Percentiles rank a stretch among this genome's conserved stretches.
Evolutionary conservation across 2,888 invertebrate genomes (phyloP).

Genomic region (Melinaea marsaeus): DNA sequence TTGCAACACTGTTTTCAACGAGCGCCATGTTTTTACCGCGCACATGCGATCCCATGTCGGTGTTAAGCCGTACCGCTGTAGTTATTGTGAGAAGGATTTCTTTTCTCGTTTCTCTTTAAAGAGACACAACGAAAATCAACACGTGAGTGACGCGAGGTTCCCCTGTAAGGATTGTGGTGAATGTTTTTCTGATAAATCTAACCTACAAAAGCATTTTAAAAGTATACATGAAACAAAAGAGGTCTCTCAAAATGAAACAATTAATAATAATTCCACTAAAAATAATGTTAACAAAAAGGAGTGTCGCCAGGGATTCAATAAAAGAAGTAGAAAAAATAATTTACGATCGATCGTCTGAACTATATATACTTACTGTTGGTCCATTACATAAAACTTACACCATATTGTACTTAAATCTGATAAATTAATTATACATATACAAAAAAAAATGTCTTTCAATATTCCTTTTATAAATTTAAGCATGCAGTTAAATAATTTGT

Average conservation of each 20-base stretch:
- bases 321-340: too few species aligned
- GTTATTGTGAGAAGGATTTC: conserved; percentile 31
- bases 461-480: too few species aligned
- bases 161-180: conserved; percentile 29
- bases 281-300: too few species aligned
- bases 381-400: too few species aligned
- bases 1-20: conserved; percentile 19
- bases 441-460: too few species aligned
- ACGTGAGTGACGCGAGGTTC: conserved; percentile 22
- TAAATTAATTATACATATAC: too few species aligned
- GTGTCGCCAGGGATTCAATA: too few species aligned
- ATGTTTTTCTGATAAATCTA: conserved; percentile 23
- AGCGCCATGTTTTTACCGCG: conserved; percentile 9
- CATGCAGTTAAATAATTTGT: too few species aligned
- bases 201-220: conserved; percentile 22
- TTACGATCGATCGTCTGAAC: too few species aligned
- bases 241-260: neutral
- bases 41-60: conserved; percentile 27
- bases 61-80: conserved; percentile 25
- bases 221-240: conserved; percentile 20
- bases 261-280: too few species aligned
- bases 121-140: conserved; percentile 30
- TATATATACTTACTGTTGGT: too few species aligned
- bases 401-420: too few species aligned
- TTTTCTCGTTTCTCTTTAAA: conserved; percentile 30